Conservation (phyloP, 2,113 vertebrate genomes). For the Trematomus loennbergii region DNA sequence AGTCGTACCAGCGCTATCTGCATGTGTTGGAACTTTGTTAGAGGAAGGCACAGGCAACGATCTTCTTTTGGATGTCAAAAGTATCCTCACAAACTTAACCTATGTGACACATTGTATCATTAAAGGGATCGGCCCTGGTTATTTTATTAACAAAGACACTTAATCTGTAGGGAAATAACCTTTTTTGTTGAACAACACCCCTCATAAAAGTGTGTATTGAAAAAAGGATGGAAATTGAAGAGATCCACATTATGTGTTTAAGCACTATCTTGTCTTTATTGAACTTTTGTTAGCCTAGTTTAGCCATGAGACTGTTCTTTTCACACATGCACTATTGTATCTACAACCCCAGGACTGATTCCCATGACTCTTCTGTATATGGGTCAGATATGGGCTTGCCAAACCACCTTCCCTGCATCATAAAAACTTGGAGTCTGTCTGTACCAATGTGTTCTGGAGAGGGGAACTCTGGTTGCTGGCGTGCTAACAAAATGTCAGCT, state of each 20-base stretch:
- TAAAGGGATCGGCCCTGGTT: neutral
- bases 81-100: constrained; percentile 2
- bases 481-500: constrained; percentile 33
- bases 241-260: constrained; percentile 10
- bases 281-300: constrained; percentile 13
- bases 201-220: neutral
- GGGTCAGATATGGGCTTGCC: constrained; percentile 50
- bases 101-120: neutral
- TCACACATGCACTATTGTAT: constrained; percentile 49
- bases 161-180: neutral
- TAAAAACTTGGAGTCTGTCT: constrained; percentile 68
- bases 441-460: constrained; percentile 58
- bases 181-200: neutral
- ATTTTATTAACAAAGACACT: constrained; percentile 9
- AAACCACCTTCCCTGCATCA: constrained; percentile 69
- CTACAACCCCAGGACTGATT: constrained; percentile 23
- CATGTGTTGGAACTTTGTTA: constrained; percentile 18
- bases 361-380: constrained; percentile 48
- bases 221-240: constrained; percentile 16
- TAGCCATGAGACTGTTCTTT: constrained; percentile 18
- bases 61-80: neutral
- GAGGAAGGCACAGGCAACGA: constrained; percentile 16
- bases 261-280: neutral
- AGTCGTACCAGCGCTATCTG: constrained; percentile 39
- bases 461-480: constrained; percentile 57